These are phyloP conservation scores for Vespertilio murinus DNA, from an alignment of 2,797 vertebrate genomes.

Conservation along the genomic window DNA sequence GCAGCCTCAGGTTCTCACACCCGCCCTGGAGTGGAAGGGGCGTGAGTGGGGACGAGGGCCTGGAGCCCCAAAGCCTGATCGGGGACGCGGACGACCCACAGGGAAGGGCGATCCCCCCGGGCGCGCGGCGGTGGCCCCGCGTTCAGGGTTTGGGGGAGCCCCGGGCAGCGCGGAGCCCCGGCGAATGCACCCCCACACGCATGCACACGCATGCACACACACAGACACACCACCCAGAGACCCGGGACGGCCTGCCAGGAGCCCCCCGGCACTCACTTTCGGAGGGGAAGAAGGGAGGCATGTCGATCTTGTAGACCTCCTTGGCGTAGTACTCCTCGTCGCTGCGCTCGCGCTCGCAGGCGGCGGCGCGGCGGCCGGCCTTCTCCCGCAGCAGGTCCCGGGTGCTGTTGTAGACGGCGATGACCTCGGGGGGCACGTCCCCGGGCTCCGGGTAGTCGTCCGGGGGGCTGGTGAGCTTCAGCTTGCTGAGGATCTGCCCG, in stretches of 20 bases:
- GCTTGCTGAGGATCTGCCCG: constrained; percentile 97
- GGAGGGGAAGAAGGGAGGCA: constrained; percentile 89
- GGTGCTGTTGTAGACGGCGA: constrained; percentile 98
- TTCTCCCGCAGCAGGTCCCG: constrained; percentile 97
- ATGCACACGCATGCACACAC: too few relatives aligned
- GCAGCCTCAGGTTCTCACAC: constrained; percentile 21
- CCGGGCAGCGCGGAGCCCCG: constrained; percentile 49
- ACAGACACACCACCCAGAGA: too few relatives aligned
- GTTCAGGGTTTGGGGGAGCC: constrained; percentile 19
- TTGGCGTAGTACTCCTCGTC: constrained; percentile 99
- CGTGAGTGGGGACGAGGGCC: not conserved
- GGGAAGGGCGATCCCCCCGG: not conserved
- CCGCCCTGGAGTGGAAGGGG: not conserved
- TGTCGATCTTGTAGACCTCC: constrained; percentile 97
- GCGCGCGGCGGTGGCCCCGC: not conserved
- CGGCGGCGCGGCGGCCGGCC: constrained; percentile 93
- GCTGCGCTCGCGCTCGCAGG: constrained; percentile 94
- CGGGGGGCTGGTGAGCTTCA: constrained; percentile 94
- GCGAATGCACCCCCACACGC: not conserved
- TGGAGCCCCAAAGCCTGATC: rapidly evolving
- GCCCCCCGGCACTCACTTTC: constrained; percentile 91
- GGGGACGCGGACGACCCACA: not conserved
- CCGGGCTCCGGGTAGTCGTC: constrained; percentile 94
- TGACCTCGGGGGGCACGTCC: constrained; percentile 94
- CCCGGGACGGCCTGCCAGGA: too few relatives aligned